These are phyloP conservation scores for Callimorpha dominula DNA, from an alignment of 2,888 invertebrate species.

Conservation along the genomic window DNA sequence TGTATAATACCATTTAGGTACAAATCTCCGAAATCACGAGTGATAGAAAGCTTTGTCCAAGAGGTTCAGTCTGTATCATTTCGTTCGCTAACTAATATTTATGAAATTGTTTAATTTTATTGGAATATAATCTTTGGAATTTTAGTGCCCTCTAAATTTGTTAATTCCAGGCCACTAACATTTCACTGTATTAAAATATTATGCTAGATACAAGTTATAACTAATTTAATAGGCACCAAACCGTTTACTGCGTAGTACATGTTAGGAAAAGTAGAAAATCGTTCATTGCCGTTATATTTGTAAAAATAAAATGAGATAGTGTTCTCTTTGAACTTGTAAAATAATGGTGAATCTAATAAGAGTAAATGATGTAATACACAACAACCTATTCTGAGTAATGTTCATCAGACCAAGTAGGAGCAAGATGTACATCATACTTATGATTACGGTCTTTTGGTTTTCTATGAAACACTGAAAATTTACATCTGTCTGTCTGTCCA, in stretches of 20 bases:
- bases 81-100: background rate
- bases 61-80: background rate
- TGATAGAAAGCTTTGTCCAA: background rate
- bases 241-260: constrained; percentile 58
- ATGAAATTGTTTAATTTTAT: constrained; percentile 23
- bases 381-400: background rate
- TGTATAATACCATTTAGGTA: background rate
- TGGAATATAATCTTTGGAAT: constrained; percentile 47
- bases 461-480: background rate
- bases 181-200: constrained; percentile 12
- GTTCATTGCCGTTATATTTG: constrained; percentile 60
- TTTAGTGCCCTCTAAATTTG: constrained; percentile 36
- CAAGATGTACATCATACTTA: background rate
- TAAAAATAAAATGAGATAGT: constrained; percentile 48
- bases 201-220: constrained; percentile 56
- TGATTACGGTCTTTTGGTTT: background rate
- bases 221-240: constrained; percentile 54
- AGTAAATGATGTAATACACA: constrained; percentile 17
- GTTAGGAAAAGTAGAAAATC: constrained; percentile 71
- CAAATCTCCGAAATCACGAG: background rate
- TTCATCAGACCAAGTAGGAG: background rate
- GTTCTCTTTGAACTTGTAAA: constrained; percentile 41
- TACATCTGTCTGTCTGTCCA: background rate
- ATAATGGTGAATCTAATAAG: constrained; percentile 30
- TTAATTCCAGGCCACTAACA: constrained; percentile 14